Percentiles rank a stretch among this genome's conserved stretches.
Evolutionary conservation across 2,888 invertebrate species (phyloP).

Genomic region (Myopa tessellatipennis): DNA sequence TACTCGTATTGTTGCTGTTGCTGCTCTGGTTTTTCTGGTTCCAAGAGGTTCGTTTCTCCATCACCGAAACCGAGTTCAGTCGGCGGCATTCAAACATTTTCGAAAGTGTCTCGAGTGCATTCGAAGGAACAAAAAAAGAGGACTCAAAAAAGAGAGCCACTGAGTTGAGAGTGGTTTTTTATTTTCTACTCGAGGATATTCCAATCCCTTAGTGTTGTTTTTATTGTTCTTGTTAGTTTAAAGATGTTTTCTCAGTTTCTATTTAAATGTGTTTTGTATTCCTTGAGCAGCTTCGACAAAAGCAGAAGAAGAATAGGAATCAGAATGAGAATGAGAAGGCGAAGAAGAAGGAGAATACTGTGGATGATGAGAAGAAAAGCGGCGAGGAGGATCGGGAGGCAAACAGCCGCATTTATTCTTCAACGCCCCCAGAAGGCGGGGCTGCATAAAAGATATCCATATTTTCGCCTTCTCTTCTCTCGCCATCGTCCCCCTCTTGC

Average conservation of each 20-base stretch:
- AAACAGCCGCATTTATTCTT: not conserved
- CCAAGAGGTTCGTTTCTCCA: not conserved
- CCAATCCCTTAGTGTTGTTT: too few relatives aligned
- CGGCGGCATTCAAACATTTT: not conserved
- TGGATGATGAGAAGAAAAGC: not conserved
- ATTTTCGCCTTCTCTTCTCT: too few relatives aligned
- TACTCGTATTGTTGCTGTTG: too few relatives aligned
- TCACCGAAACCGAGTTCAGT: not conserved
- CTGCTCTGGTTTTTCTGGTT: not conserved
- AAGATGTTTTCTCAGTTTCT: too few relatives aligned
- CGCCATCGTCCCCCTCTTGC: too few relatives aligned
- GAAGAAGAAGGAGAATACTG: not conserved
- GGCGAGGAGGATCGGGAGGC: not conserved
- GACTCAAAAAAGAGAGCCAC: not conserved
- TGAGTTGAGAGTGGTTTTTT: too few relatives aligned
- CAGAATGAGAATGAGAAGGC: not conserved
- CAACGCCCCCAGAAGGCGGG: not conserved
- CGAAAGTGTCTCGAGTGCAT: conserved; percentile 2
- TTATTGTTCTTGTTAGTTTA: too few relatives aligned
- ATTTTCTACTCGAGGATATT: too few relatives aligned
- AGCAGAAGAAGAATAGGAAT: too few relatives aligned
- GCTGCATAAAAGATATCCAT: too few relatives aligned
- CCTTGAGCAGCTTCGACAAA: too few relatives aligned
- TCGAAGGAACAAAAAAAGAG: not conserved
- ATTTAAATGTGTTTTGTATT: too few relatives aligned